Evolutionary conservation across 2,113 vertebrate species (phyloP), one percentile per base, ranked within the genome.

Genomic region (Forbesichthys papilliferus): DNA sequence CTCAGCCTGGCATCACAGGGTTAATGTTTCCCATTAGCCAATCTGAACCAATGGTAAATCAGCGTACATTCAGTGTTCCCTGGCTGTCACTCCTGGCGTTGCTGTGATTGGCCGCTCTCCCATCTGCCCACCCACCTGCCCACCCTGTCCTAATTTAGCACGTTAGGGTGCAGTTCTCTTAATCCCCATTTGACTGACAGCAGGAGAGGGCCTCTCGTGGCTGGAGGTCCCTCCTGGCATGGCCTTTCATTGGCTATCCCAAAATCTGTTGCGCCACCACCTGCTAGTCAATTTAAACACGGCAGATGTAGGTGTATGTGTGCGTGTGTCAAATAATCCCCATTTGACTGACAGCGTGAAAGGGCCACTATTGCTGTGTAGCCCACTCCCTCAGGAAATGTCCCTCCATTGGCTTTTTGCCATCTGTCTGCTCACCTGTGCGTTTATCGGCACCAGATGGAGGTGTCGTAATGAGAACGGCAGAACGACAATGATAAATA

Each of bases 141-240:
- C 78, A 42, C 72, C 71, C 63, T 65, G 64, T 87, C 84, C 82
- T 88, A 84, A 86, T 86, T 81, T 84, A 89, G 83, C 74, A 71
- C 72, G 78, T 80, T 68, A 68, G 80, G 90, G 85, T 85, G 86
- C 77, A 84, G 86, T 84, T 73, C 73, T 81, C 65, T 78, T 91
- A 90, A 91, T 92, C 90, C 87, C 81, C 87, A 85, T 91, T 92
- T 91, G 88, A 92, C 90, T 88, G 86, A 84, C 90, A 86, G 89
- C 90, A 83, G 87, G 91, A 86, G 72, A 74, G 81, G 85, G 86
- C 86, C 82, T 85, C 82, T 88, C 86, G 54, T 84, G 51, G 84
- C 77, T 85, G 86, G 83, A 84, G 78, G 82, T 86, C 80, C 83
- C 68, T 88, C 76, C 73, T 84, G 83, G 89, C 87, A 71, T 48